Base-by-base conservation (phyloP, 2,113 vertebrate genomes). In the Prunella fulvescens region DNA sequence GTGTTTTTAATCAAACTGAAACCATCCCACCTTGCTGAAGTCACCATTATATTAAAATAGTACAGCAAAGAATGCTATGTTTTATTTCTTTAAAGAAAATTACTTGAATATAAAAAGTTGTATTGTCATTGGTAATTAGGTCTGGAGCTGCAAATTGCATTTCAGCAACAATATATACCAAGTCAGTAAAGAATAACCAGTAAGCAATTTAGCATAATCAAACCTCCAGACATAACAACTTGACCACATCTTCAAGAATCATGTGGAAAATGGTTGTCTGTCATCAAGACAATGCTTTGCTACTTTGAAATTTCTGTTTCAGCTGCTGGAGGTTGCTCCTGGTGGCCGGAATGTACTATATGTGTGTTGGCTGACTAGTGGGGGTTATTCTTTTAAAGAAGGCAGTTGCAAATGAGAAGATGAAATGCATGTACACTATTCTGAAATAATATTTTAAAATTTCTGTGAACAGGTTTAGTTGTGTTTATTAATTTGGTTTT, bases 381-480 rank as follows among this genome's bases (percentile, higher is more conserved):
- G 19, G 35, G 19, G 19, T 58, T 73, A 29, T 22, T 35, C 24
- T n/a, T 62, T 53, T 39, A 9, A 76, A 78, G 18, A 67, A n/a
- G 5, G 11, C 12, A 28, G 14, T 51, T 84, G 18, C 50, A 90
- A 85, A 90, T 57, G 20, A 80, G 31, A 86, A 20, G 16, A 39
- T 48, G 5, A 47, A 92, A 65, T 39, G 15, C 10, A 23, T 10
- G 81, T 78, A 74, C 35, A 64, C 29, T 81, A 23, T 92, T 78
- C 79, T 78, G 58, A 72, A 94, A 79, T 53, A 95, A 95, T 91
- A 11, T 90, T 88, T 84, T 39, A 91, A 69, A 78, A 97, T 95
- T 96, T 81, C 71, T 94, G 54, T 95, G 89, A 86, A 77, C 19
- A 87, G 73, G 51, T 96, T 97, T 47, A 47, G 20, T 20, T 70